Evolutionary conservation across 1,140 invertebrate species (phyloP).

Genomic region (Microplitis demolitor): DNA sequence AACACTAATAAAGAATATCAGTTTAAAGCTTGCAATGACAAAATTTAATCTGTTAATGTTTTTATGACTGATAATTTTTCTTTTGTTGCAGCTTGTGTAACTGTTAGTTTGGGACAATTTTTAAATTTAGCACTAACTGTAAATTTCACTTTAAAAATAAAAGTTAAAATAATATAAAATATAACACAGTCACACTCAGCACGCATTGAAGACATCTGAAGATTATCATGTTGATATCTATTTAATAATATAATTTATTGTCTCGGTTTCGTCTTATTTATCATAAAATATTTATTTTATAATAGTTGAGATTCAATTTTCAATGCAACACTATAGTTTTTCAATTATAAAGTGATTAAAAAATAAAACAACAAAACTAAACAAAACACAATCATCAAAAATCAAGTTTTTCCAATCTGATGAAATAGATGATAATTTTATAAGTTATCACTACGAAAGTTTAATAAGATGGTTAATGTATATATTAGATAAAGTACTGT

Average conservation of each 20-base stretch:
- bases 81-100: constrained; percentile 78
- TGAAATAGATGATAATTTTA: too few relatives aligned
- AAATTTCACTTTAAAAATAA: constrained; percentile 60
- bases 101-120: constrained; percentile 73
- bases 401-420: too few relatives aligned
- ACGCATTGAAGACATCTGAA: constrained; percentile 91
- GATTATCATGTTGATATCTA: constrained; percentile 69
- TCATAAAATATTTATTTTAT: neutral
- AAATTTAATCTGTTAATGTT: neutral
- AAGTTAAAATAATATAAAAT: constrained; percentile 45
- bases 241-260: constrained; percentile 51
- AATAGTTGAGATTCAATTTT: too few relatives aligned
- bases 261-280: constrained; percentile 29
- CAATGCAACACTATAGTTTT: too few relatives aligned
- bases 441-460: too few relatives aligned
- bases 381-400: too few relatives aligned
- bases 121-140: constrained; percentile 59
- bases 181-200: constrained; percentile 78
- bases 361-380: too few relatives aligned
- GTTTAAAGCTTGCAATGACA: neutral
- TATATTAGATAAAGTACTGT: too few relatives aligned
- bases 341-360: too few relatives aligned
- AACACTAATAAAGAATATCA: too few relatives aligned
- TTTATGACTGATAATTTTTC: constrained; percentile 17
- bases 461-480: too few relatives aligned